These are phyloP conservation scores for Sinocyclocheilus anophthalmus DNA, from an alignment of 2,113 vertebrate genomes.

Conservation along the genomic window DNA sequence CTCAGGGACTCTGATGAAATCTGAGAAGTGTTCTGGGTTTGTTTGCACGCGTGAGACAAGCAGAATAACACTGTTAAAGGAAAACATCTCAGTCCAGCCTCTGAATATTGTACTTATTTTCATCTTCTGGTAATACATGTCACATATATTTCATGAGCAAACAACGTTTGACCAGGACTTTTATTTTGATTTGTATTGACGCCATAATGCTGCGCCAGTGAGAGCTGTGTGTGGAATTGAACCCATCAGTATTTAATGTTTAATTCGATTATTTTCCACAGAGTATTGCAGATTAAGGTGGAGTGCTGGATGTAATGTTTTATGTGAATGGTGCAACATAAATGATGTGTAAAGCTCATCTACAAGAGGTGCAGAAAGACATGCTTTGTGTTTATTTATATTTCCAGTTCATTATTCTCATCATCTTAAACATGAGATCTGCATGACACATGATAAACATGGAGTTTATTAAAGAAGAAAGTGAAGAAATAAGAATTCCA, in stretches of 20 bases:
- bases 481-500: not conserved
- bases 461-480: conserved; percentile 15
- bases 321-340: not conserved
- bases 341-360: not conserved
- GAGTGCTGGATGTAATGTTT: not conserved
- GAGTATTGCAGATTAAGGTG: not conserved
- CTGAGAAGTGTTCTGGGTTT: too few relatives aligned
- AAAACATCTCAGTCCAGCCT: too few relatives aligned
- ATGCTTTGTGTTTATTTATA: not conserved
- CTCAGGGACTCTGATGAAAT: too few relatives aligned
- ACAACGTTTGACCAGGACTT: not conserved
- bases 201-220: not conserved
- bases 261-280: not conserved
- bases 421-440: not conserved
- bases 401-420: not conserved
- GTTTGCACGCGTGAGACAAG: too few relatives aligned
- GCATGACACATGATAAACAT: not conserved
- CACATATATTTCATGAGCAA: not conserved
- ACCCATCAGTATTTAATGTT: not conserved
- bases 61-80: too few relatives aligned
- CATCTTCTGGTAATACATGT: not conserved
- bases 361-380: not conserved
- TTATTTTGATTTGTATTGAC: not conserved
- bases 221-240: not conserved
- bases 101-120: too few relatives aligned